These are phyloP conservation scores for Numida meleagris DNA, from an alignment of 2,113 vertebrate genomes.

Conservation along the genomic window DNA sequence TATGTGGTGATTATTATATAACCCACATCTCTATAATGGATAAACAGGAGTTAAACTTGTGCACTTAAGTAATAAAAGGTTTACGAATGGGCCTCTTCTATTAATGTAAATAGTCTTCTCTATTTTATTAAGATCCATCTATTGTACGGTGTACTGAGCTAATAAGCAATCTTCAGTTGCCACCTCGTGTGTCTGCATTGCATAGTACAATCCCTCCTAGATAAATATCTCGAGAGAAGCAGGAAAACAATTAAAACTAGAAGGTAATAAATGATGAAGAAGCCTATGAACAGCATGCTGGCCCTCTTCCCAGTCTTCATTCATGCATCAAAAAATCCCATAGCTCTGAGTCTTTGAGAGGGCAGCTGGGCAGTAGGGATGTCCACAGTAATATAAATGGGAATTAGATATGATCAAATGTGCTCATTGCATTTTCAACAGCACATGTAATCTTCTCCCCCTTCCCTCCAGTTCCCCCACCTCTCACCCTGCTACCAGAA, in stretches of 20 bases:
- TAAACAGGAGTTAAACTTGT: conserved; percentile 36
- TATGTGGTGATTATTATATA: conserved; percentile 23
- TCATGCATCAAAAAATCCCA: conserved; percentile 81
- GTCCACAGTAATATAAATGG: conserved; percentile 79
- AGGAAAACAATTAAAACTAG: conserved; percentile 85
- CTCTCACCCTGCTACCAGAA: conserved; percentile 67
- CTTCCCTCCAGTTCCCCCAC: conserved; percentile 45
- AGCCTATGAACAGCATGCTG: conserved; percentile 76
- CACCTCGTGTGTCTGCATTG: conserved; percentile 25
- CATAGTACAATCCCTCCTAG: conserved; percentile 68
- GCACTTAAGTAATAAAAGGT: conserved; percentile 40
- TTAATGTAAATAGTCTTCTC: conserved; percentile 29
- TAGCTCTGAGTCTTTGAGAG: conserved; percentile 73
- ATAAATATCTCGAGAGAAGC: conserved; percentile 80
- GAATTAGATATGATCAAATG: conserved; percentile 81
- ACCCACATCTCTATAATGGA: conserved; percentile 6
- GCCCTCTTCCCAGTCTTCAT: conserved; percentile 80
- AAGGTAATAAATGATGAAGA: conserved; percentile 85
- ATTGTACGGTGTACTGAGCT: background rate
- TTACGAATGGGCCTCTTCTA: conserved; percentile 29
- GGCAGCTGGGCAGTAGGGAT: conserved; percentile 84
- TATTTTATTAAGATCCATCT: conserved; percentile 47
- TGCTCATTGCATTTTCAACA: conserved; percentile 74
- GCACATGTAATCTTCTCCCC: conserved; percentile 72
- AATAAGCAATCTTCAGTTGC: conserved; percentile 44